phyloP scores from a whole-genome alignment of 2,888 invertebrate genomes.

The Drosophila atripex region DNA sequence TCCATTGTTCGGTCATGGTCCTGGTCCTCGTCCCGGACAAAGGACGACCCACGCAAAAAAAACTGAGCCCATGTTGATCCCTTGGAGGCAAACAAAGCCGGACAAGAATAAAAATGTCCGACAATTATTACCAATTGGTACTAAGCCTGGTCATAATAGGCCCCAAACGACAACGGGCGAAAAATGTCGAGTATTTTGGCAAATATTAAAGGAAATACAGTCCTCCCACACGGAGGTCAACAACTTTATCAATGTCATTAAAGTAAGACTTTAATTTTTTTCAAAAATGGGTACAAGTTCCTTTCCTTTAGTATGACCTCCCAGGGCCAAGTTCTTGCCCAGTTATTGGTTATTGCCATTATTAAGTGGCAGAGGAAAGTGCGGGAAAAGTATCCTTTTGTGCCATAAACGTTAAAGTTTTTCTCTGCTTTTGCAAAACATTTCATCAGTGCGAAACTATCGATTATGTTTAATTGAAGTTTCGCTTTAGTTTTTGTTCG shows the following conservation, averaged over 20 bases:
- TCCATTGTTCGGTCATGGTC: conserved; percentile 20
- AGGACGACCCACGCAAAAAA: conserved; percentile 16
- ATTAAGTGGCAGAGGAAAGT: conserved; percentile 13
- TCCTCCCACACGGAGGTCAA: conserved; percentile 46
- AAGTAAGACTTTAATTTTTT: conserved; percentile 30
- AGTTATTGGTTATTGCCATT: conserved; percentile 34
- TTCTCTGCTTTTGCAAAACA: conserved; percentile 27
- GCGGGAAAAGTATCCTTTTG: conserved; percentile 25
- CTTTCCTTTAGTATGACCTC: no score
- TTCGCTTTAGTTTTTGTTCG: conserved; percentile 31
- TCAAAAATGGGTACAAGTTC: no score
- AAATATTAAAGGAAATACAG: conserved; percentile 38
- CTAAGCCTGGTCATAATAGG: conserved; percentile 34
- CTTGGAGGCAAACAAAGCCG: conserved; percentile 47
- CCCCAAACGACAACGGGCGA: conserved; percentile 11
- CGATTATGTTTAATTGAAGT: conserved; percentile 39
- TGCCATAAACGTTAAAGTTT: conserved; percentile 30
- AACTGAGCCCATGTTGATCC: conserved; percentile 33
- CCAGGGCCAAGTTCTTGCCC: conserved; percentile 4
- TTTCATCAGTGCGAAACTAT: conserved; percentile 44
- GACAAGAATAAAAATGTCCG: conserved; percentile 45
- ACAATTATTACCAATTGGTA: conserved; percentile 66
- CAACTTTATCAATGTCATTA: conserved; percentile 75
- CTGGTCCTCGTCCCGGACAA: conserved; percentile 5
- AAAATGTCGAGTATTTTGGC: conserved; percentile 38